A percentile compares a stretch with the other conserved stretches of the same genome.
phyloP scores from a whole-genome alignment of 2,113 vertebrate species.

The Hemiscyllium ocellatum region DNA sequence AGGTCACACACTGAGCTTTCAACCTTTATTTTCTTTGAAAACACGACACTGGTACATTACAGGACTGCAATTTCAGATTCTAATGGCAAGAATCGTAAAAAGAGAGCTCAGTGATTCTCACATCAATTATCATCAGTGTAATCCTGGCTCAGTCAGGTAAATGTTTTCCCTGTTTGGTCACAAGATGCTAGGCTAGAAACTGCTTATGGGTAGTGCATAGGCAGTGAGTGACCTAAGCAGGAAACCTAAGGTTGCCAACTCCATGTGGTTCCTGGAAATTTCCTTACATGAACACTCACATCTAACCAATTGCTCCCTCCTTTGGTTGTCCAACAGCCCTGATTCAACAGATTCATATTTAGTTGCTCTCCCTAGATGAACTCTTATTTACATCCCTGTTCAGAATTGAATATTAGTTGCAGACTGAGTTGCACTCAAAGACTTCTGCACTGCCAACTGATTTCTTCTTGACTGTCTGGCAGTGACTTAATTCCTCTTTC shows the following conservation, averaged over 20 bases:
- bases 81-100: not conserved
- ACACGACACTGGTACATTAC: not conserved
- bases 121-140: not conserved
- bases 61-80: not conserved
- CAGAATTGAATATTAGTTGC: no score
- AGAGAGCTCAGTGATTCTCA: not conserved
- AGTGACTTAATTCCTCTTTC: no score
- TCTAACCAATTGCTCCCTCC: not conserved
- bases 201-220: not conserved
- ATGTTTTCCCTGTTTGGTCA: not conserved
- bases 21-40: not conserved
- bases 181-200: not conserved
- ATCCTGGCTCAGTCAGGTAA: not conserved
- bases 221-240: not conserved
- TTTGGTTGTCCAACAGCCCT: not conserved
- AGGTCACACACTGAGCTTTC: not conserved
- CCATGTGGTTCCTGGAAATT: not conserved
- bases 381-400: no score
- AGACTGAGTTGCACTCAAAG: no score
- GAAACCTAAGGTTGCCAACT: not conserved
- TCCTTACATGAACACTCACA: not conserved
- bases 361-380: no score
- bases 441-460: no score
- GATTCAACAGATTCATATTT: no score
- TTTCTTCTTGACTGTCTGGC: no score